A percentile compares a stretch with the other conserved stretches of the same genome.
Conservation (phyloP, 2,113 vertebrate species). For the Carassius carassius region DNA sequence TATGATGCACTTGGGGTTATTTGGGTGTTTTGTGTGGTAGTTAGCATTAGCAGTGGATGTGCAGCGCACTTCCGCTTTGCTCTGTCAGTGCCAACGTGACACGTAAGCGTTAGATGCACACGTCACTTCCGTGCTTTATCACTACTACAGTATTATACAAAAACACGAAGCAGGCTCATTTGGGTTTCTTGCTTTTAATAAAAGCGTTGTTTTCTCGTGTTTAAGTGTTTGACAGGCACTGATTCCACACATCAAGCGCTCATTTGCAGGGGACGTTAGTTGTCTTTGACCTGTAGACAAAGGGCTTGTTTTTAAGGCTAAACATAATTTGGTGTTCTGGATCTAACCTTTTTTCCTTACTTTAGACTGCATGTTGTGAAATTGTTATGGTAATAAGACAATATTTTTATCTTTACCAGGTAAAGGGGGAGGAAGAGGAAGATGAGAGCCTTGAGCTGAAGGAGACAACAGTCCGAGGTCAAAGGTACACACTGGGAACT, state of each 20-base stretch:
- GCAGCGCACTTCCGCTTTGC: constrained; percentile 65
- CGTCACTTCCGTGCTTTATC: constrained; percentile 68
- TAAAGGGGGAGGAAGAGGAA: constrained; percentile 92
- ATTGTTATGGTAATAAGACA: neutral
- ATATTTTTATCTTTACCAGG: constrained; percentile 69
- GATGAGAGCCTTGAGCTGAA: constrained; percentile 85
- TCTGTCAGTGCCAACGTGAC: constrained; percentile 72
- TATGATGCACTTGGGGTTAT: neutral
- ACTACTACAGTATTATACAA: neutral
- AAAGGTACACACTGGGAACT: constrained; percentile 74
- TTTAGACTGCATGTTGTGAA: neutral
- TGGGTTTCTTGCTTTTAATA: neutral
- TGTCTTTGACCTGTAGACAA: neutral
- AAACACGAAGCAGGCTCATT: neutral
- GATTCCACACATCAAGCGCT: neutral
- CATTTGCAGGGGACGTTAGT: neutral
- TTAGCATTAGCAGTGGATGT: constrained; percentile 56
- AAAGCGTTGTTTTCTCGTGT: neutral
- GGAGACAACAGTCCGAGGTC: constrained; percentile 84
- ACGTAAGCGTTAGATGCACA: constrained; percentile 77
- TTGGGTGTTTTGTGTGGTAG: neutral
- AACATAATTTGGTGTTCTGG: neutral
- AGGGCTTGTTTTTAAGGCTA: neutral
- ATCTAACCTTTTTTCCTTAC: neutral
- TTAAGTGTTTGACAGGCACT: neutral